These are phyloP conservation scores for Martes martes DNA, from an alignment of 2,113 vertebrate genomes.

Conservation along the genomic window DNA sequence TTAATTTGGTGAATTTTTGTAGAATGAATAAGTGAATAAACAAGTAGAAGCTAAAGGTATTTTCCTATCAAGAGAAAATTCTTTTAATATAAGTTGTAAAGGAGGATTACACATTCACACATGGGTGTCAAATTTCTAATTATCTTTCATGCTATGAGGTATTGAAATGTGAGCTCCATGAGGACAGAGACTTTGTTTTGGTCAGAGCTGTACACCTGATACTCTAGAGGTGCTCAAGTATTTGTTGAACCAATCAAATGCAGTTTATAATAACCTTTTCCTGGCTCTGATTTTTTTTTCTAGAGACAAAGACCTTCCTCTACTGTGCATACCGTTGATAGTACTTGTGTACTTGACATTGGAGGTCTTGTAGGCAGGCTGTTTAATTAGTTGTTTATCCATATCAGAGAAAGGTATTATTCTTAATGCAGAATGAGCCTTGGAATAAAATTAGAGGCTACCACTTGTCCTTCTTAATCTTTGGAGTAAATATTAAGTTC, in stretches of 20 bases:
- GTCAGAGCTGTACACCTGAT: background rate
- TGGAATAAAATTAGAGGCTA: background rate
- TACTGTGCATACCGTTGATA: background rate
- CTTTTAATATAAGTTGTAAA: slow-evolving; percentile 16
- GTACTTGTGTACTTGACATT: background rate
- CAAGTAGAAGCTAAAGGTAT: background rate
- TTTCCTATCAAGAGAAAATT: background rate
- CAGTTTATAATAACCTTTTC: background rate
- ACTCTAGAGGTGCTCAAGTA: background rate
- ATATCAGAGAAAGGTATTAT: background rate
- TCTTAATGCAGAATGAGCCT: background rate
- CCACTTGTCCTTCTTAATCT: background rate
- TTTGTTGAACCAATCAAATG: background rate
- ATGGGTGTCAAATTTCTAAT: background rate
- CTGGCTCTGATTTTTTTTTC: background rate
- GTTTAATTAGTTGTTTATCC: background rate
- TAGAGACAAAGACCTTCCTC: background rate
- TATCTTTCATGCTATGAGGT: background rate
- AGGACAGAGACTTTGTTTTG: background rate
- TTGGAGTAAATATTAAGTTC: background rate
- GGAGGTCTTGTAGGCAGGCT: background rate
- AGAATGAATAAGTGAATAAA: background rate
- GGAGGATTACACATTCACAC: background rate
- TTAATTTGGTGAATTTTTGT: background rate
- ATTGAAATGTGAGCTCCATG: background rate